Evolutionary conservation across 2,888 invertebrate species (phyloP), one percentile per base, ranked within the genome.

Genomic region (Nesidiocoris tenuis): DNA sequence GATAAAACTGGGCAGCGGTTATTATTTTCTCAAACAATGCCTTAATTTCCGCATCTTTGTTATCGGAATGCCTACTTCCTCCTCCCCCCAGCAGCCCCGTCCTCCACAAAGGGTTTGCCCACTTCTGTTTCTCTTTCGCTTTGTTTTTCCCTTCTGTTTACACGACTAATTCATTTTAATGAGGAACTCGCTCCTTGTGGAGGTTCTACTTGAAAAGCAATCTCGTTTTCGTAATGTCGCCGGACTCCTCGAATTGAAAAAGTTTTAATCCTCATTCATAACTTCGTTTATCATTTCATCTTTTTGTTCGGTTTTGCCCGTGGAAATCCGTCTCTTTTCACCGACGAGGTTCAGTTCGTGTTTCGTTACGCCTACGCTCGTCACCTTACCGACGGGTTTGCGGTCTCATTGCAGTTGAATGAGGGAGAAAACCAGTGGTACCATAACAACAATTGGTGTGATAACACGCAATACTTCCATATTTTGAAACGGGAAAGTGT

Each of bases 1-100:
- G 67, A 67, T 56, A 56, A 67, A 21, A 54, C 55, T 56, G 2
- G 21, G 54, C 18, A 21, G 19, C 54, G 67, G 39, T 70, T 70
- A 59, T 70, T 59, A 59, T 70, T 70, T 70, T 59, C 22, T 3
- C 70, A 21, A 70, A 70, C 70, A 70, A 70, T 59, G 70, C 59
- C 59, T 70, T 24, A 70, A 70, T 59, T 70, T 70, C 61, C 70
- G 61, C 24, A 70, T 70, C 70, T 70, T 70, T 70, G 70, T 59
- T 70, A 70, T 70, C 70, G 24, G 23, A 3, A 21, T 12, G 12
- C 3, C 56, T 19, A 56, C 67, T 56, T n/a, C 23, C 22, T 2
- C 17, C 25, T 25, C 65, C n/a, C 1, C 7, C 5, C 63, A 7
- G 9, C 63, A 12, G n/a, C 56, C 56, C 19, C 56, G 55, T 56